phyloP scores from a whole-genome alignment of 2,888 invertebrate genomes.

The Drosophila nr. fundita region DNA sequence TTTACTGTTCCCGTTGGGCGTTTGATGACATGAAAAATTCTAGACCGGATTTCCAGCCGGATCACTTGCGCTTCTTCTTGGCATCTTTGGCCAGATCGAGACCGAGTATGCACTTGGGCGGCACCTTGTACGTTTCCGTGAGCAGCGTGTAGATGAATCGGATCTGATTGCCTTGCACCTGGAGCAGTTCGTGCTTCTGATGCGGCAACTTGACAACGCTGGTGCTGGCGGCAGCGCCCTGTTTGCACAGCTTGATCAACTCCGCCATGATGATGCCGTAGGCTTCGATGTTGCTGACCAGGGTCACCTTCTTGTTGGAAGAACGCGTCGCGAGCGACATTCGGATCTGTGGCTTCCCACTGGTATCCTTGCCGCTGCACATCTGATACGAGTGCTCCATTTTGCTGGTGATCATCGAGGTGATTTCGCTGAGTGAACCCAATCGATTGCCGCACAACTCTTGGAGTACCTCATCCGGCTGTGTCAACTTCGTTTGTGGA shows the following conservation, averaged over 20 bases:
- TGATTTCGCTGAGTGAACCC: constrained; percentile 89
- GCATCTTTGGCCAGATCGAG: constrained; percentile 84
- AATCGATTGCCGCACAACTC: constrained; percentile 72
- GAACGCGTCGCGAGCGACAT: constrained; percentile 91
- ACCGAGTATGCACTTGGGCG: constrained; percentile 83
- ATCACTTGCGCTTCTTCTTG: constrained; percentile 79
- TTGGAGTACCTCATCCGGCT: constrained; percentile 79
- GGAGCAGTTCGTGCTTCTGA: constrained; percentile 90
- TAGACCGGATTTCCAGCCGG: neutral
- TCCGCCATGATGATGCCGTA: constrained; percentile 93
- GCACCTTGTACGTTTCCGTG: constrained; percentile 85
- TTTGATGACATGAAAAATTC: neutral
- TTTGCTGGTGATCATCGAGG: constrained; percentile 87
- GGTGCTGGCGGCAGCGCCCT: constrained; percentile 94
- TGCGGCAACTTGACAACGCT: constrained; percentile 91
- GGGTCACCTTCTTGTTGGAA: constrained; percentile 96
- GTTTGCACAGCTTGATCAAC: constrained; percentile 93
- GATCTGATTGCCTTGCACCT: constrained; percentile 97
- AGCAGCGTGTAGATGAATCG: constrained; percentile 83
- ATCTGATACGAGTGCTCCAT: constrained; percentile 87
- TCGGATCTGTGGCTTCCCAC: constrained; percentile 90
- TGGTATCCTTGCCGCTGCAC: constrained; percentile 83
- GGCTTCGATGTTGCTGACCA: constrained; percentile 94
- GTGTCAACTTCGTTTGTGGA: constrained; percentile 81
- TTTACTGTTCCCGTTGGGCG: constrained; percentile 23